phyloP scores from a whole-genome alignment of 1,140 invertebrate species.

The Leptinotarsa lineolata region DNA sequence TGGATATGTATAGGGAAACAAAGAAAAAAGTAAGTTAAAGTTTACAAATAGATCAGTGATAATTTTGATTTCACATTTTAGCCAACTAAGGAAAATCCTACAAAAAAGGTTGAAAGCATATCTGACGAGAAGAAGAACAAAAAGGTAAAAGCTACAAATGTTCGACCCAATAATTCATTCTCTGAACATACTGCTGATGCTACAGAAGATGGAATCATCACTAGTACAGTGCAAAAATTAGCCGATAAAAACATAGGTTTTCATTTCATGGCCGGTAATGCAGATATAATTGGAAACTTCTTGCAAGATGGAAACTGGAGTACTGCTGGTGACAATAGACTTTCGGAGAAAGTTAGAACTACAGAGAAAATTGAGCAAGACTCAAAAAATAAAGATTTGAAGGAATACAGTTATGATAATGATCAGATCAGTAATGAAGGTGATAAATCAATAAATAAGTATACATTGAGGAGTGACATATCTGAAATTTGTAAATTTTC shows the following conservation, averaged over 20 bases:
- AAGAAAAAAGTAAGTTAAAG: neutral
- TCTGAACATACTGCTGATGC: neutral
- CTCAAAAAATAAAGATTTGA: no score
- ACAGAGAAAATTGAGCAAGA: no score
- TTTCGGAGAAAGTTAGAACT: no score
- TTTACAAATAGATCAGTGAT: neutral
- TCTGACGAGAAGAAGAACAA: neutral
- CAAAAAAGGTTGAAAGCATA: neutral
- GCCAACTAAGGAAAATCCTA: neutral
- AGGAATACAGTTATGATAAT: no score
- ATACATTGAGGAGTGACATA: no score
- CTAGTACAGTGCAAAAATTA: neutral
- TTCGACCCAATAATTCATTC: neutral
- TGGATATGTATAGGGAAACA: constrained; percentile 16
- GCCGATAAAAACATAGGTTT: neutral
- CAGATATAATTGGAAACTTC: neutral
- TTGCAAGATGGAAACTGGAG: neutral
- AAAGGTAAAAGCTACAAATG: neutral
- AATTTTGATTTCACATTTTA: neutral
- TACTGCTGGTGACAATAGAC: no score
- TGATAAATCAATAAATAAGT: no score
- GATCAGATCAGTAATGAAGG: no score
- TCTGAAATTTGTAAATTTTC: no score
- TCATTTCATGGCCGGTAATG: neutral
- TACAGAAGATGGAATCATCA: neutral